Conservation (phyloP, 2,797 vertebrate genomes). For the Phaenicophaeus curvirostris region DNA sequence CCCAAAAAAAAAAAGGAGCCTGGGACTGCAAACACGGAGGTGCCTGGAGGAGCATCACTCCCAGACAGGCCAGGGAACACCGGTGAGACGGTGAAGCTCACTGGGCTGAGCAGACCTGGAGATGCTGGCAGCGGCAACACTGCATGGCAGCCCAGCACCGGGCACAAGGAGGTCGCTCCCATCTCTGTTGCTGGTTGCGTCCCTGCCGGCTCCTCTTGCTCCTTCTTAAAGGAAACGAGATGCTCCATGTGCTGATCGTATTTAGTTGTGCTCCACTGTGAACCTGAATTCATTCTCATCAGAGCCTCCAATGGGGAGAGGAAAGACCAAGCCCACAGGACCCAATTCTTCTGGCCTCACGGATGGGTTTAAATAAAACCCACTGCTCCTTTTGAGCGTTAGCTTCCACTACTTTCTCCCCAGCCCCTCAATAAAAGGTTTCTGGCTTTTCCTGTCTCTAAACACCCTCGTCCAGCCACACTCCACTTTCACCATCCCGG, state of each 20-base stretch:
- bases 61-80: not conserved
- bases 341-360: not conserved
- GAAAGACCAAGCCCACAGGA: no score
- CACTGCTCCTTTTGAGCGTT: not conserved
- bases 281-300: not conserved
- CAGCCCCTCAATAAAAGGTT: not conserved
- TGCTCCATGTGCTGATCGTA: rapidly evolving
- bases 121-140: no score
- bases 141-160: no score
- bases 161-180: not conserved
- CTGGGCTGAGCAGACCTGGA: not conserved
- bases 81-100: no score
- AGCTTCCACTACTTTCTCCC: not conserved
- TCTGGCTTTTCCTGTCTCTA: not conserved
- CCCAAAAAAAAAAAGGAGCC: not conserved
- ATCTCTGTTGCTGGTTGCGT: not conserved
- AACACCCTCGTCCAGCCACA: not conserved
- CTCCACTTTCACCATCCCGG: not conserved
- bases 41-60: not conserved
- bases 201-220: not conserved
- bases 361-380: not conserved
- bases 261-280: not conserved
- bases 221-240: no score
- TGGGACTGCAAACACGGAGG: not conserved
- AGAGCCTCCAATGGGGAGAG: no score